phyloP scores from a whole-genome alignment of 1,140 invertebrate species.

The Aplysia californica region DNA sequence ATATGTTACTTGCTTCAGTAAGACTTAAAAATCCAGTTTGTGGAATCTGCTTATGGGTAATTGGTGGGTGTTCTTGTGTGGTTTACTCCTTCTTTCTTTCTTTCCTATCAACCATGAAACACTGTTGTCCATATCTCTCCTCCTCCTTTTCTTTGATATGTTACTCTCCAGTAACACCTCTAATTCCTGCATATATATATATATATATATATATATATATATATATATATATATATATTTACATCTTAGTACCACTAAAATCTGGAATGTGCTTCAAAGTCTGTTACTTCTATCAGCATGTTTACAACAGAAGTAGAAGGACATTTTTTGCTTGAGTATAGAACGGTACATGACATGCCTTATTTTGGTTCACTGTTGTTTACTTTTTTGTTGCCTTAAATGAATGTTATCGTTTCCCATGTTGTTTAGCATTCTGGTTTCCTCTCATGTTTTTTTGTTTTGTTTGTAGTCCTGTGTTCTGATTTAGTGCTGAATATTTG shows the following conservation, averaged over 20 bases:
- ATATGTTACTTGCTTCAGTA: not conserved
- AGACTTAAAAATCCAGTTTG: not conserved
- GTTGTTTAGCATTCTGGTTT: no score
- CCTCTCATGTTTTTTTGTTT: no score
- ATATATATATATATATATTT: conserved; percentile 11
- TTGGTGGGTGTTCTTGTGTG: no score
- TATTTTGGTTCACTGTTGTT: not conserved
- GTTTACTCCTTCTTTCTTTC: no score
- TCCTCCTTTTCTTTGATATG: no score
- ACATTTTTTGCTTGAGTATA: not conserved
- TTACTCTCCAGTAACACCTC: no score
- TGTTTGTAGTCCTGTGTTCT: no score
- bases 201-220: conserved; percentile 12
- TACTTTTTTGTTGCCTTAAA: not conserved
- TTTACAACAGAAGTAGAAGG: not conserved
- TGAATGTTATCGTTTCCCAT: not conserved
- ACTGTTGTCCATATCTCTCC: no score
- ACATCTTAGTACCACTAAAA: not conserved
- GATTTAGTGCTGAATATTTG: no score
- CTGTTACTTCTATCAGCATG: not conserved
- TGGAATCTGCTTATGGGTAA: not conserved
- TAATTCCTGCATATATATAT: not conserved
- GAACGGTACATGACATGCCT: not conserved
- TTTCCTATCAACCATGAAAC: not conserved
- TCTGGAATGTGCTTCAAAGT: not conserved